A percentile compares a stretch with the other conserved stretches of the same genome.
Conservation (phyloP, 35 echinoderm and acorn worm species). For the Heliocidaris tuberculata region DNA sequence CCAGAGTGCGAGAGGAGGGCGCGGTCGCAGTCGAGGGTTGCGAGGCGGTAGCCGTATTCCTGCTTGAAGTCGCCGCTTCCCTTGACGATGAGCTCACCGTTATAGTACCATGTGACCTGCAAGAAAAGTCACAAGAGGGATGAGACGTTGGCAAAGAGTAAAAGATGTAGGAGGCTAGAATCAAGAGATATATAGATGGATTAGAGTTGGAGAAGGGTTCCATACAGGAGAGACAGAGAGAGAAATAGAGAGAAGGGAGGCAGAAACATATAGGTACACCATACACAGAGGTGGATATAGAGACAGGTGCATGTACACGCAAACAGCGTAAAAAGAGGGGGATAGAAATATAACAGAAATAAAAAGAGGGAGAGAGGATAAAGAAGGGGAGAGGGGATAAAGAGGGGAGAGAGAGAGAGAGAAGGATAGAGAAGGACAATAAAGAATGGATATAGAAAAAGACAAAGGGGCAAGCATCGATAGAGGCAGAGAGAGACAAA, state of each 20-base stretch:
- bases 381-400: too few relatives aligned
- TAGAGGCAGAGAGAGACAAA: neutral
- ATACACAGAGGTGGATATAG: neutral
- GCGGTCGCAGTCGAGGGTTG: slow-evolving; percentile 71
- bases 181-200: neutral
- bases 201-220: neutral
- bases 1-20: slow-evolving; percentile 63
- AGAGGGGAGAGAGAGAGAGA: neutral
- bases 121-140: neutral
- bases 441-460: neutral
- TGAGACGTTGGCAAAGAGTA: neutral
- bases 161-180: neutral
- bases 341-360: too few relatives aligned
- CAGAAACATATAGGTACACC: neutral
- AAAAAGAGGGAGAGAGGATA: too few relatives aligned
- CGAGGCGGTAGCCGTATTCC: slow-evolving; percentile 72
- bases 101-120: slow-evolving; percentile 82
- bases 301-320: neutral
- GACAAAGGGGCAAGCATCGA: neutral
- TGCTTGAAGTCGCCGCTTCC: slow-evolving; percentile 73
- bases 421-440: too few relatives aligned
- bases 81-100: slow-evolving; percentile 75
- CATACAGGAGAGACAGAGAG: too few relatives aligned
- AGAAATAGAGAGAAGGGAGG: too few relatives aligned
- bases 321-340: too few relatives aligned